Evolutionary conservation across 2,797 vertebrate species (phyloP), one percentile per base, ranked within the genome.

Genomic region (Diplodus sargus): DNA sequence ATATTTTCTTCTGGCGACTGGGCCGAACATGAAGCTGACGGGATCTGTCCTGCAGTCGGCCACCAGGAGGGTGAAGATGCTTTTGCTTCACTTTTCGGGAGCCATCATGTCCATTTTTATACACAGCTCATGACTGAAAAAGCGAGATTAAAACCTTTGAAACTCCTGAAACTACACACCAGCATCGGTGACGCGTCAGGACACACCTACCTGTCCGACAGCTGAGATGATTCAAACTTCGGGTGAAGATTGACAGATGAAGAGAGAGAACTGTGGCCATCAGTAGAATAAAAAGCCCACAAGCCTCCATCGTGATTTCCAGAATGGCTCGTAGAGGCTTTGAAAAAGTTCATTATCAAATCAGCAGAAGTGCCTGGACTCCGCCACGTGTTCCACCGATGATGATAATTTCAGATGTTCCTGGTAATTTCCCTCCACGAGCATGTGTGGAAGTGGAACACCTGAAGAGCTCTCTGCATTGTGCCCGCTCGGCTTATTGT

Each of bases 381-480:
- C 18, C 4, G 4, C 53, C 42, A 30, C 39, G 20, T 14, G 18
- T 17, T 9, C 47, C 8, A 3, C 25, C 13, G 47, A 64, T 65
- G 28, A 52, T 28, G 0, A 12, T 52, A 1, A 34, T 51, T 42
- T 57, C 48, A 13, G 9, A 17, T 17, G 39, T 22, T 58, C 16
- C 3, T 39, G 2, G 5, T 25, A 43, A 39, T 30, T 62, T 61
- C 10, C 11, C 16, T 56, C 28, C 3, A 6, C 11, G 49, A 73
- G 59, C 53, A 11, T 0, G 13, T 30, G 28, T 25, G 48, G 11
- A 52, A 51, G 47, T 52, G 15, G n/a, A 66, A 53, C 61, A 77
- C 66, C 70, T 78, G 70, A 78, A 16, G 65, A 10, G 30, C 74
- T 74, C 25, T 66, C 22, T 14, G 43, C 56, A 7, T 25, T 22